Conservation (phyloP, 2,797 vertebrate genomes). For the Aratinga solstitialis region DNA sequence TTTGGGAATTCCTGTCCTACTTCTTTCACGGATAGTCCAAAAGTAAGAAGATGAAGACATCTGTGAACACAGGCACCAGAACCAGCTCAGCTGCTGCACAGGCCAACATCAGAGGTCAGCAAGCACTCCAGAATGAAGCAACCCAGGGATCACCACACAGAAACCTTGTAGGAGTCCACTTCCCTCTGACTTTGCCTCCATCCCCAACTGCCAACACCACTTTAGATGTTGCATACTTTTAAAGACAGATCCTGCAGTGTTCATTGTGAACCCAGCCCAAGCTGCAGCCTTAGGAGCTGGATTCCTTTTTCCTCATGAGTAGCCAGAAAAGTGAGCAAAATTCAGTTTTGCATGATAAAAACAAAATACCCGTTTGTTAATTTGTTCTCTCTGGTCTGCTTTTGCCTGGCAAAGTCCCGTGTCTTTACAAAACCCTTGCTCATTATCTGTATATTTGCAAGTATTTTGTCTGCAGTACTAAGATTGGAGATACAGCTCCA, state of each 20-base stretch:
- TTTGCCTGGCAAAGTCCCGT: background rate
- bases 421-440: background rate
- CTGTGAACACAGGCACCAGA: background rate
- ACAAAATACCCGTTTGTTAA: background rate
- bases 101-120: background rate
- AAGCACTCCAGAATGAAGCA: background rate
- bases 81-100: background rate
- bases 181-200: background rate
- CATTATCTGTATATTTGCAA: background rate
- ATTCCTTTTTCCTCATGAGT: background rate
- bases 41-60: rapidly evolving
- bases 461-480: background rate
- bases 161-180: background rate
- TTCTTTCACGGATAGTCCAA: background rate
- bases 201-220: background rate
- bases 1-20: background rate
- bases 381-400: background rate
- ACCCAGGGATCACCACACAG: background rate
- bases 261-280: background rate
- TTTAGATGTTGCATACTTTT: background rate
- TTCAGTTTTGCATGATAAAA: background rate
- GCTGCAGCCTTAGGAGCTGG: background rate
- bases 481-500: background rate
- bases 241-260: background rate
- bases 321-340: background rate